Evolutionary conservation across 2,113 vertebrate genomes (phyloP).

Genomic region (Stercorarius parasiticus): DNA sequence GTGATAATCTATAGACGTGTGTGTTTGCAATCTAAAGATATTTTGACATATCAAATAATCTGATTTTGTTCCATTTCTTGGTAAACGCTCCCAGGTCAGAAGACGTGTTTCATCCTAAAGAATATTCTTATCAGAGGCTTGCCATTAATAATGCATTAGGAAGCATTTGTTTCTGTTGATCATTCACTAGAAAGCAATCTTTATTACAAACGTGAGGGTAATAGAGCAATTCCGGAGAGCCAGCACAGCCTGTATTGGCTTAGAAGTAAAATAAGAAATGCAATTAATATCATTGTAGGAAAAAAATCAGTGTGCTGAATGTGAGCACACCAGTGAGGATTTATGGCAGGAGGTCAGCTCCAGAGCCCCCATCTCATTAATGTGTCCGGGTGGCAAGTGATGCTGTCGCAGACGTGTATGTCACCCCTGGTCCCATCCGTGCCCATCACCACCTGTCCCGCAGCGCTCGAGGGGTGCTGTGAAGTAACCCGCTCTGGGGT

Average conservation of each 20-base stretch:
- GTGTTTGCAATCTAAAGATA: not conserved
- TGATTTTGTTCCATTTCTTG: not conserved
- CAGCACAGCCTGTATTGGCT: not conserved
- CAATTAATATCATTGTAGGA: not conserved
- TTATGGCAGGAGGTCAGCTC: not conserved
- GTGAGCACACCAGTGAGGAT: not conserved
- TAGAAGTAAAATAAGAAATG: not conserved
- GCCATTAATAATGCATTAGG: not conserved
- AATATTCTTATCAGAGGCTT: not conserved
- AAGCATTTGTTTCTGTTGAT: not conserved
- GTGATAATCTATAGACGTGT: not conserved
- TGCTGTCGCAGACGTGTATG: not conserved
- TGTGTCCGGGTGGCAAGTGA: fast-evolving
- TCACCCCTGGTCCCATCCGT: fast-evolving
- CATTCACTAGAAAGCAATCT: not conserved
- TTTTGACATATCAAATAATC: not conserved
- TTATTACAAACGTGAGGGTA: not conserved
- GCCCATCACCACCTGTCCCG: fast-evolving
- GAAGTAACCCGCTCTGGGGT: not conserved
- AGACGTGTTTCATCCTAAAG: not conserved
- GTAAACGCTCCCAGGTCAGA: not conserved
- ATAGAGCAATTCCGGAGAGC: not conserved
- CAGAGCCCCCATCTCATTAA: not conserved
- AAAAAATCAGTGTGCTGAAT: not conserved
- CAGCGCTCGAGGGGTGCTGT: not conserved